phyloP scores from a whole-genome alignment of 1,140 invertebrate species.

The Ylistrum balloti region DNA sequence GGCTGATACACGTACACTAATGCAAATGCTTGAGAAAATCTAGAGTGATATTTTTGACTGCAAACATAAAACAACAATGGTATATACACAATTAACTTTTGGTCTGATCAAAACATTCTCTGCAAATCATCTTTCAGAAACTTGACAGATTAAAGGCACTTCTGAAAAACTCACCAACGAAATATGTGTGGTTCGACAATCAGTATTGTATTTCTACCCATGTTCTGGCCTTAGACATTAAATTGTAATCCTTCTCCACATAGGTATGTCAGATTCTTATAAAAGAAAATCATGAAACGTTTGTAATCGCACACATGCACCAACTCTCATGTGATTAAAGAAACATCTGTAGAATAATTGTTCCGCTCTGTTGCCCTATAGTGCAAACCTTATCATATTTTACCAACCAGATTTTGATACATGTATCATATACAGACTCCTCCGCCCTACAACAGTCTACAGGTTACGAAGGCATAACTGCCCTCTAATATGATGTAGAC shows the following conservation, averaged over 20 bases:
- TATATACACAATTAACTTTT: no score
- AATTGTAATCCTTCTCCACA: background rate
- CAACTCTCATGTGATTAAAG: background rate
- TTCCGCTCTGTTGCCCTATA: background rate
- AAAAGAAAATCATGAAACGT: background rate
- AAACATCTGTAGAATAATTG: slow-evolving; percentile 11
- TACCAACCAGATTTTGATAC: background rate
- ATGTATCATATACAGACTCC: background rate
- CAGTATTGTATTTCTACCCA: background rate
- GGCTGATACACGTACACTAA: no score
- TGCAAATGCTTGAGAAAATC: no score
- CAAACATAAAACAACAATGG: no score
- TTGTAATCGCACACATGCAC: background rate
- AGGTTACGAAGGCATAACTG: background rate
- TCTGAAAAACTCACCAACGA: background rate
- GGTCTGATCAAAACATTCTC: background rate
- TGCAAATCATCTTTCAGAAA: background rate
- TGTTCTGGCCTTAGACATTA: background rate
- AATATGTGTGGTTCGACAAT: background rate
- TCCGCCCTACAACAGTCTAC: background rate
- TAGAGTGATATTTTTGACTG: no score
- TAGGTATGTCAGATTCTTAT: background rate
- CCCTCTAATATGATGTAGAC: background rate
- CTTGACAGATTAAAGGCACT: background rate
- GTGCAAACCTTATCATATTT: slow-evolving; percentile 18